phyloP scores from a whole-genome alignment of 2,113 vertebrate species.

The Phyllopteryx taeniolatus region DNA sequence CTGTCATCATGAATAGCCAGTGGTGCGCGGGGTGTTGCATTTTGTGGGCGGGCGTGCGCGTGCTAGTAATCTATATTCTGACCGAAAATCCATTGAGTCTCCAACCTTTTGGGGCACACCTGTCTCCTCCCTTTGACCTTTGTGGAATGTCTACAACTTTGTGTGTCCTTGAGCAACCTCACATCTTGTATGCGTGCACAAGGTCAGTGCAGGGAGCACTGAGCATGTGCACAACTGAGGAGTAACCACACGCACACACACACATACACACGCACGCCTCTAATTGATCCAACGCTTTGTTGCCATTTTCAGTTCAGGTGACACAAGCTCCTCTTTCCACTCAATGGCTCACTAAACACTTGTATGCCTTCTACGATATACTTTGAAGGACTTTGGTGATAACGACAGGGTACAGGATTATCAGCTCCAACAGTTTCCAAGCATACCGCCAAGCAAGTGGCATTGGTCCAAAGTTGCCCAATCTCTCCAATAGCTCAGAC shows the following conservation, averaged over 20 bases:
- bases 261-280: background rate
- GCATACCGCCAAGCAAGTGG: slow-evolving; percentile 5
- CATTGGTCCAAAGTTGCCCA: background rate
- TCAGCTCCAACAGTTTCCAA: slow-evolving; percentile 24
- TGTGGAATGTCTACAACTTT: slow-evolving; percentile 28
- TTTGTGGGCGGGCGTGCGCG: slow-evolving; percentile 7
- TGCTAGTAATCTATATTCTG: slow-evolving; percentile 18
- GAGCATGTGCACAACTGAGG: slow-evolving; percentile 37
- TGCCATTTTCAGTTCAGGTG: slow-evolving; percentile 52
- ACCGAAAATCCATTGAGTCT: slow-evolving; percentile 16
- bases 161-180: slow-evolving; percentile 57
- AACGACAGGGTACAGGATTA: slow-evolving; percentile 61
- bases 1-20: slow-evolving; percentile 16
- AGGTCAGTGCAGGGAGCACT: slow-evolving; percentile 17
- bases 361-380: slow-evolving; percentile 48
- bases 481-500: background rate
- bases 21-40: background rate
- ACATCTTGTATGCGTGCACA: slow-evolving; percentile 33
- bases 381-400: slow-evolving; percentile 51
- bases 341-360: slow-evolving; percentile 39
- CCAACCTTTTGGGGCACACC: slow-evolving; percentile 3
- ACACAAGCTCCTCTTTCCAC: slow-evolving; percentile 19
- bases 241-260: background rate
- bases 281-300: background rate
- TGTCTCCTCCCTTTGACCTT: slow-evolving; percentile 8